Evolutionary conservation across 2,113 vertebrate species (phyloP).

Genomic region (Corapipo altera): DNA sequence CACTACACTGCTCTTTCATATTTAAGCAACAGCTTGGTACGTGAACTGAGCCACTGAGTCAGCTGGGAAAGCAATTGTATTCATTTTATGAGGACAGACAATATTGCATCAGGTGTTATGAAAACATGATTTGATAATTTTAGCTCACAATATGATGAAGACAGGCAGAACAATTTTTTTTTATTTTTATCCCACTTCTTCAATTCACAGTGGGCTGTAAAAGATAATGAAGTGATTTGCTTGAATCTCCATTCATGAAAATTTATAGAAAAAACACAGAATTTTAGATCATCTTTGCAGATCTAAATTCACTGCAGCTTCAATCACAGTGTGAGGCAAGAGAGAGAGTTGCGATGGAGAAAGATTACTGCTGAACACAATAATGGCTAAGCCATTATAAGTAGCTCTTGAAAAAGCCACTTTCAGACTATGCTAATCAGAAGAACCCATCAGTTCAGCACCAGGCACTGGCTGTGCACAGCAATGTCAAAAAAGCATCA

Average conservation of each 20-base stretch:
- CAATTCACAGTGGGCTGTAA: background rate
- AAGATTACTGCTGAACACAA: background rate
- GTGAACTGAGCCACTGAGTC: background rate
- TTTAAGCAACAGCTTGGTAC: background rate
- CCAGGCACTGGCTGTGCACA: background rate
- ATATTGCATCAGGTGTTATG: background rate
- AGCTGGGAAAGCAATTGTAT: accelerated
- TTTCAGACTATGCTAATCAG: background rate
- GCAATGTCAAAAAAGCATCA: background rate
- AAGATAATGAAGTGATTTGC: background rate
- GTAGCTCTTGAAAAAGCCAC: background rate
- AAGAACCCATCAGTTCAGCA: background rate
- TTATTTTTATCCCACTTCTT: background rate
- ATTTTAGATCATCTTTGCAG: background rate
- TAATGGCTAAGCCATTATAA: background rate
- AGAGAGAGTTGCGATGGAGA: background rate
- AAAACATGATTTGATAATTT: background rate
- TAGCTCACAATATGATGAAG: background rate
- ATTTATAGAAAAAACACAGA: background rate
- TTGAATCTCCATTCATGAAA: background rate
- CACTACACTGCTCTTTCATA: background rate
- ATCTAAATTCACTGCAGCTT: background rate
- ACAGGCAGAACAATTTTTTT: background rate
- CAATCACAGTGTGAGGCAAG: background rate
- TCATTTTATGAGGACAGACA: background rate